Conservation (phyloP, 2,888 invertebrate species). For the Crepidodera aurea region DNA sequence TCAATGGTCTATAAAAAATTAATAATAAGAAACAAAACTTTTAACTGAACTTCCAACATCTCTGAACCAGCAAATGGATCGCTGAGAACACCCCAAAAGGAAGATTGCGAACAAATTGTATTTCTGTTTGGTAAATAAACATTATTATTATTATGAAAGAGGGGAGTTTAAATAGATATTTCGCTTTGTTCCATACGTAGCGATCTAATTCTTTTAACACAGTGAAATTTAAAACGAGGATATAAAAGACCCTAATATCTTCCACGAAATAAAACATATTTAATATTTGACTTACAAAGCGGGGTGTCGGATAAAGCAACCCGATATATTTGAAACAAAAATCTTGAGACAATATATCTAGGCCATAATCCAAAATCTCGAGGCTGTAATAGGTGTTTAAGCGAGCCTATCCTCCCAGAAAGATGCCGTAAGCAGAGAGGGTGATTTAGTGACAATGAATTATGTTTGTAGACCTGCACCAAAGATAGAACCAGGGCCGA, state of each 20-base stretch:
- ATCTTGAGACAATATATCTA: conserved; percentile 32
- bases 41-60: too few relatives aligned
- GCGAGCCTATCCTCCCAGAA: conserved; percentile 39
- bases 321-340: conserved; percentile 31
- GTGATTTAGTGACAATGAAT: conserved; percentile 42
- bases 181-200: too few relatives aligned
- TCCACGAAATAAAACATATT: conserved; percentile 12
- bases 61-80: too few relatives aligned
- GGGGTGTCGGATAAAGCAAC: conserved; percentile 21
- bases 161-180: too few relatives aligned
- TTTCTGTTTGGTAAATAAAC: too few relatives aligned
- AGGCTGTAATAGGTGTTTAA: conserved; percentile 43
- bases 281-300: conserved; percentile 12
- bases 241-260: conserved; percentile 2
- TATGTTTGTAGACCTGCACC: conserved; percentile 35
- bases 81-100: too few relatives aligned
- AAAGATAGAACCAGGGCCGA: conserved; percentile 28
- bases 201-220: too few relatives aligned
- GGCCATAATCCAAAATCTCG: conserved; percentile 39
- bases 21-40: too few relatives aligned
- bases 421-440: conserved; percentile 35
- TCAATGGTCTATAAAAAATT: too few relatives aligned
- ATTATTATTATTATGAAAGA: too few relatives aligned
- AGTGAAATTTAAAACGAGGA: not conserved
- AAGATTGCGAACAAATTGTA: too few relatives aligned